These are phyloP conservation scores for Platalea minor DNA, from an alignment of 2,797 vertebrate genomes.

Conservation along the genomic window DNA sequence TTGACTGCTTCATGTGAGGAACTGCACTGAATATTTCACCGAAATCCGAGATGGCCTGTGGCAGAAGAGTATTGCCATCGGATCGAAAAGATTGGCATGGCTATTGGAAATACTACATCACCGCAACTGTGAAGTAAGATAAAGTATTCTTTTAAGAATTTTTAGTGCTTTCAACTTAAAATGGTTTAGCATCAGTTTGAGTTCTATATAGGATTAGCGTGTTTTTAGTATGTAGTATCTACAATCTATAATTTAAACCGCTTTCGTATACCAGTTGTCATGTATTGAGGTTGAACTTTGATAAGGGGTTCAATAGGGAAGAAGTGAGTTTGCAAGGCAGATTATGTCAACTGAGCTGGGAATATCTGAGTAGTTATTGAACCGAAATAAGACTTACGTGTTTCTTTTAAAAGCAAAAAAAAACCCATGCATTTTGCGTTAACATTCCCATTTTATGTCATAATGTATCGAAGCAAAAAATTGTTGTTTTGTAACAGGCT, in stretches of 20 bases:
- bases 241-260: accelerated
- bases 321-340: not conserved
- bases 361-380: not conserved
- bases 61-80: not conserved
- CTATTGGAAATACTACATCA: not conserved
- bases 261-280: not conserved
- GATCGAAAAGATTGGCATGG: not conserved
- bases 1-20: not conserved
- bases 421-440: not conserved
- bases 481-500: not conserved
- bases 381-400: not conserved
- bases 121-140: not conserved
- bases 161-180: not conserved
- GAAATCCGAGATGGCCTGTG: not conserved
- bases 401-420: not conserved
- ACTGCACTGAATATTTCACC: not conserved
- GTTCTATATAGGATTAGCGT: not conserved
- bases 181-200: not conserved
- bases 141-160: not conserved
- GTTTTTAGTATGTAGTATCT: not conserved
- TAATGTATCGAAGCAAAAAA: not conserved
- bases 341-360: not conserved
- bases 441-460: not conserved
- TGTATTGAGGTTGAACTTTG: not conserved
- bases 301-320: not conserved